phyloP scores from a whole-genome alignment of 2,888 invertebrate genomes.

The Tinea semifulvella region DNA sequence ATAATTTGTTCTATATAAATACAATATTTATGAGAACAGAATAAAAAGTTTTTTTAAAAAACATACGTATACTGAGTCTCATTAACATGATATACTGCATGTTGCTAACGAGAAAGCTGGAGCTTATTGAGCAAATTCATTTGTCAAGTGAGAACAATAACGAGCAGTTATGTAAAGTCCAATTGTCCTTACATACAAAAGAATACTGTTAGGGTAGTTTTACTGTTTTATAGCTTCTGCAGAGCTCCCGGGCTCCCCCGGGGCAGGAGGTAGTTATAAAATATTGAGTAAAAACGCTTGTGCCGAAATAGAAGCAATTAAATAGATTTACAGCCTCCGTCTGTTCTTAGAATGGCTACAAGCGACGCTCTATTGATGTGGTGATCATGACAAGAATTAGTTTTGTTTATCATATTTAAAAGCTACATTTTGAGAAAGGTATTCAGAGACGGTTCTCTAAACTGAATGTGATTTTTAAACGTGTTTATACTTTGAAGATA shows the following conservation, averaged over 20 bases:
- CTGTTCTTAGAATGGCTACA: constrained; percentile 37
- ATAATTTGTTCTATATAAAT: too few species aligned
- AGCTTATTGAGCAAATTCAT: constrained; percentile 44
- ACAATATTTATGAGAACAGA: too few species aligned
- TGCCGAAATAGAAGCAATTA: constrained; percentile 47
- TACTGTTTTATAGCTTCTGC: constrained; percentile 50
- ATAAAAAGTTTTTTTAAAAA: too few species aligned
- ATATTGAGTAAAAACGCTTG: constrained; percentile 37
- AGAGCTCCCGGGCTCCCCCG: constrained; percentile 39
- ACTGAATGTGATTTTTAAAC: too few species aligned
- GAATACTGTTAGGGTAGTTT: constrained; percentile 34
- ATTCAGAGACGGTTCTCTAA: too few species aligned
- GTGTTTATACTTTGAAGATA: too few species aligned
- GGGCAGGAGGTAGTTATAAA: constrained; percentile 47
- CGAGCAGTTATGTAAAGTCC: constrained; percentile 28
- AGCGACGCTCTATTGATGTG: constrained; percentile 1
- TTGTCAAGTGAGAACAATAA: constrained; percentile 31
- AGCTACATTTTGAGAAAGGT: too few species aligned
- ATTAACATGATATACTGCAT: not conserved
- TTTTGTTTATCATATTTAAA: constrained; percentile 2
- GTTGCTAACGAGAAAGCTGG: constrained; percentile 12
- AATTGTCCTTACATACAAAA: constrained; percentile 24
- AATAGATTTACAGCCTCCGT: constrained; percentile 56
- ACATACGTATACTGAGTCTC: too few species aligned
- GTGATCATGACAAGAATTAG: constrained; percentile 3